Evolutionary conservation across 2,888 invertebrate genomes (phyloP).

Genomic region (Gryllus longicercus): DNA sequence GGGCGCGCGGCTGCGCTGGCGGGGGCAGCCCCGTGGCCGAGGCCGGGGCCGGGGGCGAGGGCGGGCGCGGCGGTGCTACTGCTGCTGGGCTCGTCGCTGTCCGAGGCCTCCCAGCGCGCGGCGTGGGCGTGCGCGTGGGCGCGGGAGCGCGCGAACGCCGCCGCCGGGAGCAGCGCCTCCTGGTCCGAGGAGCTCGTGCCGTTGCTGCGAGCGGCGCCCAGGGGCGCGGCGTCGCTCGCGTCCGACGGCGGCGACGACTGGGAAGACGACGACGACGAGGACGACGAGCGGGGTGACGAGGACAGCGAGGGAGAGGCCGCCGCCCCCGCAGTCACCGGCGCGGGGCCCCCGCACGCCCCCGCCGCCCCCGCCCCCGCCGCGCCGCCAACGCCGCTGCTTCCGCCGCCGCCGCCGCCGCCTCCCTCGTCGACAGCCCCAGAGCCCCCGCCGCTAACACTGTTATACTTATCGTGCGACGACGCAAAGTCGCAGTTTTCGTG

Average conservation of each 20-base stretch:
- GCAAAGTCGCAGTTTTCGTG: not conserved
- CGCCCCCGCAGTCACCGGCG: not conserved
- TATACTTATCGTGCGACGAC: not conserved
- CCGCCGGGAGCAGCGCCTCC: not conserved
- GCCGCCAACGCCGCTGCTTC: not conserved
- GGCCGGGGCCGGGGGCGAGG: conserved; percentile 43
- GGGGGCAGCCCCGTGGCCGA: not conserved
- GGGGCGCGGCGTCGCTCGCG: not conserved
- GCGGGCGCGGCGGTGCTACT: conserved; percentile 43
- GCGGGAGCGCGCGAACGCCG: not conserved
- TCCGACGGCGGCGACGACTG: conserved; percentile 9
- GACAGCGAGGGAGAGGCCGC: not conserved
- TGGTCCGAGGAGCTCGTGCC: conserved; percentile 10
- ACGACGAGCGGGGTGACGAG: not conserved
- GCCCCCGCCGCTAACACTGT: not conserved
- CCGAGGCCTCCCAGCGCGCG: conserved; percentile 40
- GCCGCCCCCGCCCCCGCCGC: not conserved
- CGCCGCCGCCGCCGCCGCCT: not conserved
- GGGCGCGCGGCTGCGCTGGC: conserved; percentile 34
- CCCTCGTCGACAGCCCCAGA: not conserved
- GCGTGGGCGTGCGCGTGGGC: not conserved
- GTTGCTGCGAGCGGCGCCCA: not conserved
- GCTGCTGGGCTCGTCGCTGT: conserved; percentile 51
- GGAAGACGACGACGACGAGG: not conserved
- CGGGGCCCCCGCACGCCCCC: not conserved